These are phyloP conservation scores for Uloborus plumipes DNA, from an alignment of 2,888 invertebrate species.

Conservation along the genomic window DNA sequence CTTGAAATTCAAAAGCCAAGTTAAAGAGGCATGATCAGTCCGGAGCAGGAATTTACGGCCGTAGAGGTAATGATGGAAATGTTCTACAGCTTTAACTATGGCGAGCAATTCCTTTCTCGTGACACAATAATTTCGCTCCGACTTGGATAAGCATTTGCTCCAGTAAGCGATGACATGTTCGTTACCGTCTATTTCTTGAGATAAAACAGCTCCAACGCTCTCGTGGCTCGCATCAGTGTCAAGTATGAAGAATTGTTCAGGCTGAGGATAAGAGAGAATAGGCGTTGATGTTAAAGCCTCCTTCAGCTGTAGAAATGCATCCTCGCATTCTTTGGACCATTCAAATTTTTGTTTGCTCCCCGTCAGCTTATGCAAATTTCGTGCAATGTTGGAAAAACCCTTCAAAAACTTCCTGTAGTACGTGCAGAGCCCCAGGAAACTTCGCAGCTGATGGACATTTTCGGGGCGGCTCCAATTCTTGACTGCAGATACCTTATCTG, in stretches of 20 bases:
- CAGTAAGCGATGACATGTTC: background rate
- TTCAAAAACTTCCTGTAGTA: background rate
- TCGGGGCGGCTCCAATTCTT: background rate
- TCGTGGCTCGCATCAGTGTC: no score
- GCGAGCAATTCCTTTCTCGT: constrained; percentile 2
- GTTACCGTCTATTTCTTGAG: no score
- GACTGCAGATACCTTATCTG: background rate
- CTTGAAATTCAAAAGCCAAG: constrained; percentile 13
- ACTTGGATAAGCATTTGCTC: constrained; percentile 1
- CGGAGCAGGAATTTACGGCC: background rate
- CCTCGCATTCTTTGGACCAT: background rate
- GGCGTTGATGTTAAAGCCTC: no score
- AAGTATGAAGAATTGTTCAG: no score
- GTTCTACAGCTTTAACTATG: constrained; percentile 7
- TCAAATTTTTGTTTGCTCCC: background rate
- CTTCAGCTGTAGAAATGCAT: background rate
- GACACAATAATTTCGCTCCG: constrained; percentile 7
- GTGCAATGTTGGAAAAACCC: background rate
- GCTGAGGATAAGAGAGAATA: no score
- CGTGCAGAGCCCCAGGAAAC: constrained; percentile 1
- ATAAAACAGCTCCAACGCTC: no score
- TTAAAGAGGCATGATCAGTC: constrained; percentile 8
- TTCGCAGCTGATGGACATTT: constrained; percentile 1
- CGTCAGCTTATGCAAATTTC: background rate
- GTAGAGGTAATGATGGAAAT: constrained; percentile 19